Evolutionary conservation across 2,888 invertebrate species (phyloP), one percentile per base, ranked within the genome.

Genomic region (Hecatera dysodea): DNA sequence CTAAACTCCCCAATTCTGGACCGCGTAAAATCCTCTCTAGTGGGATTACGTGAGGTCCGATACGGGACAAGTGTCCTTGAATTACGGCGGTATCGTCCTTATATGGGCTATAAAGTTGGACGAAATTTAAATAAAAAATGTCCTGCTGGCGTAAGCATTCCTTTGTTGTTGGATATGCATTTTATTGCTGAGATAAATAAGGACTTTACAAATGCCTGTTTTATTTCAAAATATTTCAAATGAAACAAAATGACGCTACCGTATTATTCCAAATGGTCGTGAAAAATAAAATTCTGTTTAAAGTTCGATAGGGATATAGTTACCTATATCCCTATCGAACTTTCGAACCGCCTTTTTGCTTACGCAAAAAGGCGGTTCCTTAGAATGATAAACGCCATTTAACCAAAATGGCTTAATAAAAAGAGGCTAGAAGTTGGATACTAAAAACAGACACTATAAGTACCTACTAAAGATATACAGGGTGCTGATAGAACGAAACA

Each of bases 31-130:
- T 84, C 83, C 83, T 75, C 81, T 62, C 79, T 70, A 60, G 72
- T 67, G 78, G 83, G 87, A 90, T 90, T 90, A 89, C 78, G 75
- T 80, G 78, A 78, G 84, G 83, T 82, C 86, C 73, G 72, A 78
- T 81, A 66, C 70, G 76, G 67, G 72, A 67, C 75, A 75, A 84
- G 74, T 81, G 82, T 80, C 84, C 85, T 83, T 87, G 82, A 84
- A 86, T 83, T 82, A 84, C 75, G 65, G n/a, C 60, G 29, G 61
- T 67, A 66, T 62, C 68, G 67, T 73, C 70, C 74, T 78, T 79
- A 82, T 69, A 81, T 66, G 56, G 72, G 65, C 72, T 60, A 53
- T 67, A 67, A 79, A 73, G 59, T 78, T 62, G 73, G 70, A 46
- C 62, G 57, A 46, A 76, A 74, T 80, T 82, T 69, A 56, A 71